A percentile compares a stretch with the other conserved stretches of the same genome.
These are phyloP conservation scores for Chirona hameri DNA, from an alignment of 2,888 invertebrate species.

Conservation along the genomic window DNA sequence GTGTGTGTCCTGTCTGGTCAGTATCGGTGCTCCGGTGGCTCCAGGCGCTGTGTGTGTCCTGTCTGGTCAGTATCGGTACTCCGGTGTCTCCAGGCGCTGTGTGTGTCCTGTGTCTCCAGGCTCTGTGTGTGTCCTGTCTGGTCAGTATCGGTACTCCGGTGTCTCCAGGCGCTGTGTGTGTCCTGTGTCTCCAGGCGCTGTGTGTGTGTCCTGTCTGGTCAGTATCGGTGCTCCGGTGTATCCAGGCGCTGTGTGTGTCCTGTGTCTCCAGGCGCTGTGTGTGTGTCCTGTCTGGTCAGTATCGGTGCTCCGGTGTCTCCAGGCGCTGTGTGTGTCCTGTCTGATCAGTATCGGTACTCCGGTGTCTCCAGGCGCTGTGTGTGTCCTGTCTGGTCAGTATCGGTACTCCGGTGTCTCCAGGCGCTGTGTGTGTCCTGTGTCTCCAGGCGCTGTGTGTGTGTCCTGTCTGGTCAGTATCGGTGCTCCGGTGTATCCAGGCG, in stretches of 20 bases:
- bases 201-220: neutral
- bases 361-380: neutral
- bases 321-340: neutral
- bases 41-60: no score
- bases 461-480: neutral
- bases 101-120: neutral
- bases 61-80: no score
- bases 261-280: neutral
- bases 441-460: no score
- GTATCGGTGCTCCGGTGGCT: no score
- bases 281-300: neutral
- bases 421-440: no score
- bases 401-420: no score
- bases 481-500: neutral
- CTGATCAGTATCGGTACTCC: neutral
- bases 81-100: neutral
- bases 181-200: no score
- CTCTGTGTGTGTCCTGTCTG: neutral
- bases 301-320: neutral
- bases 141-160: neutral
- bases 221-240: neutral
- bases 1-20: neutral
- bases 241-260: neutral
- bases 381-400: no score
- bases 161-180: no score